Evolutionary conservation across 1,140 invertebrate genomes (phyloP).

Genomic region (Pinna nobilis): DNA sequence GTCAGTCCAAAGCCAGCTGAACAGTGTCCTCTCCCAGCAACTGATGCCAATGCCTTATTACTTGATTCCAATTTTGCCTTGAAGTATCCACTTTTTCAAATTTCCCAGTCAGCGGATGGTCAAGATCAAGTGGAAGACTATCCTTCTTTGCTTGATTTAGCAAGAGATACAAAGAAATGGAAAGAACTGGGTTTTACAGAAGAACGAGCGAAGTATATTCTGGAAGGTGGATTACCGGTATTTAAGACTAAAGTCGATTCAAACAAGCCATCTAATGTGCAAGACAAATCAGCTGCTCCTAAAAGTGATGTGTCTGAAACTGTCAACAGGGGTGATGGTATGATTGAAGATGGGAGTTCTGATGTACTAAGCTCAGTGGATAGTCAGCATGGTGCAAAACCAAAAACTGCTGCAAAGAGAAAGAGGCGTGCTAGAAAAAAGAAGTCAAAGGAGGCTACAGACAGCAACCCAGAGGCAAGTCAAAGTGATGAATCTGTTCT

Average conservation of each 20-base stretch:
- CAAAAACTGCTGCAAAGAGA: background rate
- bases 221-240: background rate
- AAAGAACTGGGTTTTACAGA: background rate
- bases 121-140: background rate
- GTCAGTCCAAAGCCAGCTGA: background rate
- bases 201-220: background rate
- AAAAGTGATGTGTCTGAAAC: background rate
- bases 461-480: too few relatives aligned
- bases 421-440: conserved; percentile 10
- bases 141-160: background rate
- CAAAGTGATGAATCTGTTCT: too few relatives aligned
- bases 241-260: too few relatives aligned
- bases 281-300: background rate
- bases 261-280: background rate
- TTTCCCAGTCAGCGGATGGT: background rate
- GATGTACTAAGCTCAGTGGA: too few relatives aligned
- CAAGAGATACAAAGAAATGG: background rate
- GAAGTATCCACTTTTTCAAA: conserved; percentile 1
- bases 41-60: background rate
- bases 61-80: background rate
- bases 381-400: too few relatives aligned
- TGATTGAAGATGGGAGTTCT: conserved; percentile 6
- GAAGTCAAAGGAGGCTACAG: too few relatives aligned
- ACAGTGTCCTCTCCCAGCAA: background rate
- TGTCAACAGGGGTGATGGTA: background rate